Conservation (phyloP, 2,888 invertebrate genomes). For the Cheilosia urbana region DNA sequence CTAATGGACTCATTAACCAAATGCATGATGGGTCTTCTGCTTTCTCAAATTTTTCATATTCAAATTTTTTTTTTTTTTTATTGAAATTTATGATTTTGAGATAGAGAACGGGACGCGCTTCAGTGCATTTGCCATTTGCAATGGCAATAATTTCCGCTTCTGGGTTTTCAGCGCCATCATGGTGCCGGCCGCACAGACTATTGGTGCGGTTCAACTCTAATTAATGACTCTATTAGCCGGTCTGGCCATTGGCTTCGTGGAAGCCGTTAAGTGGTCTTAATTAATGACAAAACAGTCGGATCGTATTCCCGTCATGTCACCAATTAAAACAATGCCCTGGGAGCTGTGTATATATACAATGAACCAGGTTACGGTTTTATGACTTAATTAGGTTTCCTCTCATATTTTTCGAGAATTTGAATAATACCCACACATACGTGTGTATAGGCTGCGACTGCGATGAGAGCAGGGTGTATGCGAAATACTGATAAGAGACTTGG, state of each 20-base stretch:
- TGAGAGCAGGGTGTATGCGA: constrained; percentile 38
- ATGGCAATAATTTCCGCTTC: constrained; percentile 75
- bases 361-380: constrained; percentile 70
- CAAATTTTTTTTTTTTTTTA: constrained; percentile 54
- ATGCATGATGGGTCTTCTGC: neutral
- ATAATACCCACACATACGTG: constrained; percentile 43
- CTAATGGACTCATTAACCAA: constrained; percentile 70
- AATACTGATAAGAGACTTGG: constrained; percentile 36
- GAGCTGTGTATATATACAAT: constrained; percentile 26
- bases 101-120: constrained; percentile 46
- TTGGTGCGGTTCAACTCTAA: constrained; percentile 27
- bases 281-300: constrained; percentile 70
- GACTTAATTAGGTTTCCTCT: constrained; percentile 62
- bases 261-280: constrained; percentile 70
- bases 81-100: constrained; percentile 73
- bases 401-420: constrained; percentile 37
- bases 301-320: constrained; percentile 48
- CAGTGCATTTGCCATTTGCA: constrained; percentile 74
- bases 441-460: neutral
- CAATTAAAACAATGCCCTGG: constrained; percentile 72
- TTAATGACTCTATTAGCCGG: constrained; percentile 72
- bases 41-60: constrained; percentile 53
- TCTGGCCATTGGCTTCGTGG: constrained; percentile 52
- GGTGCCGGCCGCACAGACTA: neutral
- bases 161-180: constrained; percentile 70